Evolutionary conservation across 2,797 vertebrate species (phyloP).

Genomic region (Diglossa cyanea): DNA sequence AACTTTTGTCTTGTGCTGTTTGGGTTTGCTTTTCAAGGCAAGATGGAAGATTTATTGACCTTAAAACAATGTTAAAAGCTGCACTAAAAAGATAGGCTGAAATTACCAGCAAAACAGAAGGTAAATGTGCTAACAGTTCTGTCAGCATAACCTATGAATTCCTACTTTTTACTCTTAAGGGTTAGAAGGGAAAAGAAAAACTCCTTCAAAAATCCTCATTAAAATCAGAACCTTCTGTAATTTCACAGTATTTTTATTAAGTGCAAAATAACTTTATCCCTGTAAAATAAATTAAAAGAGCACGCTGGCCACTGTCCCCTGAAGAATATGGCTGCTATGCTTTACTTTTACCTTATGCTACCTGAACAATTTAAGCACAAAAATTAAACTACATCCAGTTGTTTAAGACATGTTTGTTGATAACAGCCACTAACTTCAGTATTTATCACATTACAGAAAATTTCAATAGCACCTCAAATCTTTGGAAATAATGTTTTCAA

Average conservation of each 20-base stretch:
- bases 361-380: background rate
- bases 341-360: background rate
- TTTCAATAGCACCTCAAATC: background rate
- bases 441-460: background rate
- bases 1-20: background rate
- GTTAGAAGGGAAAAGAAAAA: background rate
- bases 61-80: background rate
- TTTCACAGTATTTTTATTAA: background rate
- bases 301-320: background rate
- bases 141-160: background rate
- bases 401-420: background rate
- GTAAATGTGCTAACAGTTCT: background rate
- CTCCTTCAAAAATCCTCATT: background rate
- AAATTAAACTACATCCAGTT: background rate
- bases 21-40: background rate
- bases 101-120: background rate
- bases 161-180: background rate
- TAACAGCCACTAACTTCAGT: background rate
- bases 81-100: background rate
- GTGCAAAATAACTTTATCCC: background rate
- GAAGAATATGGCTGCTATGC: background rate
- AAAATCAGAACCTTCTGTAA: background rate
- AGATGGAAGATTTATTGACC: background rate
- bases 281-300: background rate
- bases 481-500: background rate